A percentile compares a stretch with the other conserved stretches of the same genome.
Conservation (phyloP, 2,113 vertebrate genomes). For the Notarius lentiginosus region DNA sequence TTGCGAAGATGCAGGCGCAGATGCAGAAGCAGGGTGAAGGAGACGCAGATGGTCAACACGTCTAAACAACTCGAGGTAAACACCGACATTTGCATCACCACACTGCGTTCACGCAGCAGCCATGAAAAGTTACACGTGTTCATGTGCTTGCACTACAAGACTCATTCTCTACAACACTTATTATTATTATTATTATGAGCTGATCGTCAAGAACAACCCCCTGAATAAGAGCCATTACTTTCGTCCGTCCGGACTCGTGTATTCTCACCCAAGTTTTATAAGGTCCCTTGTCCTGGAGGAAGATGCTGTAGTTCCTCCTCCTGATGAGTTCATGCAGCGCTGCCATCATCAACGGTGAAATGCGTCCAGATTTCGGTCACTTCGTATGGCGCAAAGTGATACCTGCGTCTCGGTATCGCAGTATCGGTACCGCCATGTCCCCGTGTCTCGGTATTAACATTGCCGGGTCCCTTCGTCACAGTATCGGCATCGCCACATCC, state of each 20-base stretch:
- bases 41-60: conserved; percentile 69
- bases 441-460: neutral
- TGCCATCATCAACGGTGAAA: neutral
- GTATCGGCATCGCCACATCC: too few relatives aligned
- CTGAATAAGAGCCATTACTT: neutral
- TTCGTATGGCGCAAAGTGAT: too few relatives aligned
- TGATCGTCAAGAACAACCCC: too few relatives aligned
- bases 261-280: neutral
- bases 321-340: neutral
- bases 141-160: neutral
- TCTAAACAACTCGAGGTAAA: conserved; percentile 56
- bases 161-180: neutral
- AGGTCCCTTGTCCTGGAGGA: neutral
- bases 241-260: neutral
- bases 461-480: too few relatives aligned
- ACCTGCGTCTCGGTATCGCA: too few relatives aligned
- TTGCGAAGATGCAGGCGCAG: conserved; percentile 93
- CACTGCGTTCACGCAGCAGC: neutral
- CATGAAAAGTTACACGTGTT: neutral
- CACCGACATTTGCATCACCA: neutral
- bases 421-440: too few relatives aligned
- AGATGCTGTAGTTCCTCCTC: neutral
- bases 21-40: conserved; percentile 91
- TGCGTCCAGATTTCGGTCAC: neutral
- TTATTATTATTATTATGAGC: neutral